Base-by-base conservation (phyloP, 2,888 invertebrate genomes). In the Leptinotarsa peninsularis region DNA sequence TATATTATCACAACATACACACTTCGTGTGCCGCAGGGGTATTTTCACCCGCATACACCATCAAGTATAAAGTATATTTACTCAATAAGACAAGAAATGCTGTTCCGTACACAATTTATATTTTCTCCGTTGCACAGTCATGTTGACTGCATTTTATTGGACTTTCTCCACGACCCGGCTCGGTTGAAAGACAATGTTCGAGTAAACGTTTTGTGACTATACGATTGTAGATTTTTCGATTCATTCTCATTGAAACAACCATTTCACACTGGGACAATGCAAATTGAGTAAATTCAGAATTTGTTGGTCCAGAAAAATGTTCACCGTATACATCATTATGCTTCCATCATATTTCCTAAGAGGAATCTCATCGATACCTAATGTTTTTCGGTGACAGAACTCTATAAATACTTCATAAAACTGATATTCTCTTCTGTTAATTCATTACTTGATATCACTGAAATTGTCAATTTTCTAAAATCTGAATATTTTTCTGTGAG, bases 61-160 rank as follows among this genome's bases (percentile, higher is more conserved):
- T 70, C 70, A 70, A 58, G 7, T 33, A 70, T 43, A 43, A 43
- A 58, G 49, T 60, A 74, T 74, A 74, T 74, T 69, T 74, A 75
- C 74, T 67, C 66, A 71, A 76, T 74, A 68, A 76, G 78, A 70
- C 67, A 77, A 75, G 75, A 71, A 66, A 68, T 67, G 69, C 49
- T 63, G 49, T 66, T 75, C 50, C 52, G 66, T 72, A 76, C 72
- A 76, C 78, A 77, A 74, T 77, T 74, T 71, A 66, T 58, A 69
- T 70, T 73, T 74, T 74, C 74, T 54, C 27, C 74, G 66, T 33
- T 21, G 56, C 56, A 71, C 49, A 52, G 66, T 67, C 21, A 58
- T 49, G 67, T 49, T 67, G 67, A 66, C 66, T 72, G 67, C 49
- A 71, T 63, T 63, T 63, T 43, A 63, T 63, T 63, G 63, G 63